Percentiles rank a stretch among this genome's conserved stretches.
These are phyloP conservation scores for Polia nebulosa DNA, from an alignment of 2,888 invertebrate species.

Conservation along the genomic window DNA sequence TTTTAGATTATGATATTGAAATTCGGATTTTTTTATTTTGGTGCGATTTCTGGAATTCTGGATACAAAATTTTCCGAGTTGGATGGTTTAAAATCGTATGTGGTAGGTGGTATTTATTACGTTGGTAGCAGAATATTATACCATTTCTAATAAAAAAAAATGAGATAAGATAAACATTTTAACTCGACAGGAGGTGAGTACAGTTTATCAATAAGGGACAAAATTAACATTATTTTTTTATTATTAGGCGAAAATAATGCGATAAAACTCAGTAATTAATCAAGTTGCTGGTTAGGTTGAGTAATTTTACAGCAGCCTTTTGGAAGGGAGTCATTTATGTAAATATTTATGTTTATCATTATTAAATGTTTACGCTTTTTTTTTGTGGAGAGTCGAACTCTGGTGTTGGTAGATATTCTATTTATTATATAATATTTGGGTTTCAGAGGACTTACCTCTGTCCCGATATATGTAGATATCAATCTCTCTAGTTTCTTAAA, in stretches of 20 bases:
- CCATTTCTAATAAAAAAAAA: background rate
- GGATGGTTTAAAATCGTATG: constrained; percentile 5
- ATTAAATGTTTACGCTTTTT: constrained; percentile 8
- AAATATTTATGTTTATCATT: background rate
- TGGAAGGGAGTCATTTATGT: background rate
- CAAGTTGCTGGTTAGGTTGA: background rate
- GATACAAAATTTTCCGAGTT: constrained; percentile 9
- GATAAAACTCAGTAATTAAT: background rate
- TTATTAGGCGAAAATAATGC: background rate
- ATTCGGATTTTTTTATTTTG: constrained; percentile 68
- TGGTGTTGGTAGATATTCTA: constrained; percentile 28
- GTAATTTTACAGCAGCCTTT: background rate
- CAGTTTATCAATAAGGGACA: too few relatives aligned
- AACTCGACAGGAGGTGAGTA: too few relatives aligned
- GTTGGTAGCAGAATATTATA: background rate
- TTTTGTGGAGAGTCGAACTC: constrained; percentile 19
- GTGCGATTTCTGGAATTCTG: constrained; percentile 37
- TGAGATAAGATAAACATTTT: background rate
- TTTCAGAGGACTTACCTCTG: constrained; percentile 52
- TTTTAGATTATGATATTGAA: constrained; percentile 69
- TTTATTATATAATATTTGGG: constrained; percentile 38
- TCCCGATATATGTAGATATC: constrained; percentile 64
- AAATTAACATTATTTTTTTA: background rate
- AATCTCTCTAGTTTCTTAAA: constrained; percentile 67
- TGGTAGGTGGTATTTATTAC: background rate